A percentile compares a stretch with the other conserved stretches of the same genome.
Conservation (phyloP, 2,888 invertebrate species). For the Apantesis nais region DNA sequence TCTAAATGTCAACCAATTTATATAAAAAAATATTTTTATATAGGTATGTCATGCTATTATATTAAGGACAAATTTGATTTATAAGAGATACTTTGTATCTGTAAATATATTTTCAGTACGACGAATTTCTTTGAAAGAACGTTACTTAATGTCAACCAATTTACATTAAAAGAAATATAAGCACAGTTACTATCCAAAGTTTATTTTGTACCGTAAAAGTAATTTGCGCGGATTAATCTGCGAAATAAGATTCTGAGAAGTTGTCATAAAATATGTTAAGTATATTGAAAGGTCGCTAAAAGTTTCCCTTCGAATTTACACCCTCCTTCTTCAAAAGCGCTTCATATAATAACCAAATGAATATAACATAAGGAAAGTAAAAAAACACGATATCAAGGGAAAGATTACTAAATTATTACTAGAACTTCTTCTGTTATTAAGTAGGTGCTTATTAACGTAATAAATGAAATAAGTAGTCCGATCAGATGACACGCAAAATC, state of each 20-base stretch:
- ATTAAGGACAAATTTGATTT: neutral
- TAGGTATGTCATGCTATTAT: neutral
- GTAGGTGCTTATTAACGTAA: neutral
- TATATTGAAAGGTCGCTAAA: slow-evolving; percentile 28
- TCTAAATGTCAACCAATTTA: neutral
- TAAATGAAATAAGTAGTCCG: neutral
- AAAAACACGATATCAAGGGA: neutral
- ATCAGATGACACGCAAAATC: neutral
- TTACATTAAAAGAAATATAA: neutral
- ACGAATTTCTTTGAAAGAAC: neutral
- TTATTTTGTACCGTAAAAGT: slow-evolving; percentile 6
- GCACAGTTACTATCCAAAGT: neutral
- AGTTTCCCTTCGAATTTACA: slow-evolving; percentile 27
- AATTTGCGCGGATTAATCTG: slow-evolving; percentile 13
- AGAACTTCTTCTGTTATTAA: neutral
- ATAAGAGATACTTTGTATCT: neutral
- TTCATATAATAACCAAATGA: neutral
- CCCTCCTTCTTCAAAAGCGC: slow-evolving; percentile 17
- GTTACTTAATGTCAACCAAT: neutral
- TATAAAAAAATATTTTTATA: neutral
- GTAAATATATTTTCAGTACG: too few relatives aligned
- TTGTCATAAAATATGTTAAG: slow-evolving; percentile 22
- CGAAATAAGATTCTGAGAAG: slow-evolving; percentile 20
- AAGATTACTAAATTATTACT: neutral
- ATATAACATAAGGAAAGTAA: neutral